Base-by-base conservation (phyloP, 2,888 invertebrate species). In the Agrochola lychnidis region DNA sequence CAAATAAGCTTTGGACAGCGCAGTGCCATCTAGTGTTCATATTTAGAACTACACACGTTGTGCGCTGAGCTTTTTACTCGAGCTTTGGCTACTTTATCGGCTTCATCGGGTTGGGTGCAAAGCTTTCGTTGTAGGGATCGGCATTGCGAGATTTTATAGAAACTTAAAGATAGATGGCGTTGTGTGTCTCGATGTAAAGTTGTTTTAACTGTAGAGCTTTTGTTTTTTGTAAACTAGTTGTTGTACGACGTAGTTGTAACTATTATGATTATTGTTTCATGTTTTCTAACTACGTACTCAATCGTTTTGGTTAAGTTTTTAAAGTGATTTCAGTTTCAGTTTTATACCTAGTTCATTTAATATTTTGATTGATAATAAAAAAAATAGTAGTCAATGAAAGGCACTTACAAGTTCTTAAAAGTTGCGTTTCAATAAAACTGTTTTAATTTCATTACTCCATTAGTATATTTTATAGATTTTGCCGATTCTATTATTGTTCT, bases 21-120 rank as follows among this genome's bases (percentile, higher is more conserved):
- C 66, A 79, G 53, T 70, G 88, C 69, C 88, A 87, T 83, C 86
- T 87, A 53, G 22, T 6, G 2, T 16, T n/a, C 0, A n/a, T 6
- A 4, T 53, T n/a, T 1, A 0, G 25, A 66, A 83, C 53, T 68
- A 70, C 1, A 1, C 1, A 25, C 5, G 9, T 2, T 14, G 42
- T 12, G 10, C 7, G 36, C 14, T 70, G 22, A 74, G 22, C 30
- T 79, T 61, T 61, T 59, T 1, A 30, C 51, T 25, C 10, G 40
- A 87, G 75, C 80, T 80, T 85, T 75, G 30, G 4, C 22, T 9
- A 4, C 6, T 4, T 0, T 7, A 22, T 19, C n/a, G 14, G 25
- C 22, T 22, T 0, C 14, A 16, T 42, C 25, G 22, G 42, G 14
- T n/a, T 2, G n/a, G 0, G n/a, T 63, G 30, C 30, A 22, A 9